A percentile compares a stretch with the other conserved stretches of the same genome.
Conservation (phyloP, 2,888 invertebrate genomes). For the Exephanes ischioxanthus region DNA sequence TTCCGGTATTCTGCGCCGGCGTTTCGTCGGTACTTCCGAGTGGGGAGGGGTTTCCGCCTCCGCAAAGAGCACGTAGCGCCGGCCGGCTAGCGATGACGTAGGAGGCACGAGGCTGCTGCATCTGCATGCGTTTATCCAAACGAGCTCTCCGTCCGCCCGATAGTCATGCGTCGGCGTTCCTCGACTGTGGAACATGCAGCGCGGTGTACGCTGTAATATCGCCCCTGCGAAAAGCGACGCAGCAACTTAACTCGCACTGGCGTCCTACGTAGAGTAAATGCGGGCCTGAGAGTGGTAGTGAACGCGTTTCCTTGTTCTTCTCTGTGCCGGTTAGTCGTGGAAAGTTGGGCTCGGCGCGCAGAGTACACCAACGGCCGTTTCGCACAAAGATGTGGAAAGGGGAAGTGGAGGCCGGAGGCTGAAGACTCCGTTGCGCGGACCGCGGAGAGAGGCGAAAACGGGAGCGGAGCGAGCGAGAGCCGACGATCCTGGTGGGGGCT, state of each 20-base stretch:
- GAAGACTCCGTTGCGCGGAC: slow-evolving; percentile 45
- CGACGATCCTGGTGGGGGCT: slow-evolving; percentile 47
- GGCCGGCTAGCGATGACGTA: neutral
- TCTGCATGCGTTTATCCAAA: slow-evolving; percentile 25
- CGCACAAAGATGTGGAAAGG: slow-evolving; percentile 12
- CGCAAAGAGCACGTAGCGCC: slow-evolving; percentile 11
- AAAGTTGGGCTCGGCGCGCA: slow-evolving; percentile 41
- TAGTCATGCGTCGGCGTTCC: slow-evolving; percentile 65
- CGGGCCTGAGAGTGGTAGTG: neutral
- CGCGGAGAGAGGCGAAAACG: slow-evolving; percentile 28
- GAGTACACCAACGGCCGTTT: slow-evolving; percentile 2
- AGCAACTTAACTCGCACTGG: neutral
- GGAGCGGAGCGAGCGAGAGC: slow-evolving; percentile 54
- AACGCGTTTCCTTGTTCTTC: slow-evolving; percentile 17
- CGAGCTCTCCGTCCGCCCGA: slow-evolving; percentile 5
- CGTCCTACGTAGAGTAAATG: neutral
- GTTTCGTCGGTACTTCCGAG: neutral
- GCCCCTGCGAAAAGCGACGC: slow-evolving; percentile 13
- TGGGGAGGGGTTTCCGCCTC: neutral
- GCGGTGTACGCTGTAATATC: neutral
- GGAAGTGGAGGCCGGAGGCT: slow-evolving; percentile 32
- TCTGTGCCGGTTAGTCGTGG: slow-evolving; percentile 16
- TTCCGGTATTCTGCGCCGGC: neutral
- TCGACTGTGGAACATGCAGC: neutral
- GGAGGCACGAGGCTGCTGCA: slow-evolving; percentile 5